phyloP scores from a whole-genome alignment of 2,797 vertebrate genomes.

The Hipposideros larvatus region DNA sequence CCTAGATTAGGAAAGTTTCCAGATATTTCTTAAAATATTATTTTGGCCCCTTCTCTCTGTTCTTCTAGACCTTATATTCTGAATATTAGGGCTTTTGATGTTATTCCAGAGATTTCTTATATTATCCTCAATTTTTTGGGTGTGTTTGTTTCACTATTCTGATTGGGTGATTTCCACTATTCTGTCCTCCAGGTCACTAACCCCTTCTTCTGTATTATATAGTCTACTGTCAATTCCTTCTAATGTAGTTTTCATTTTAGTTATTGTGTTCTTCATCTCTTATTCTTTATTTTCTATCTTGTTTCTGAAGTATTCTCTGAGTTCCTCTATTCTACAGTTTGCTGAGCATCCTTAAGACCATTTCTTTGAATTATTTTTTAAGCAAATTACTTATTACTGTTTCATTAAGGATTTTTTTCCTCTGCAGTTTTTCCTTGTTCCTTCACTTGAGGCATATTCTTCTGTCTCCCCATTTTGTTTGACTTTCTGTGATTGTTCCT shows the following conservation, averaged over 20 bases:
- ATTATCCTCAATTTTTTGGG: background rate
- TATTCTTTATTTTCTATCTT: background rate
- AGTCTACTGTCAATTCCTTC: background rate
- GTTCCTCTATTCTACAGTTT: background rate
- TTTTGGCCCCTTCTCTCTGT: background rate
- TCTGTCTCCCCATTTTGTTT: background rate
- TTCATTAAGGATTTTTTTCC: background rate
- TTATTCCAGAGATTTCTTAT: background rate
- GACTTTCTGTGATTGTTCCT: too few species aligned
- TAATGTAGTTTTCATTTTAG: background rate
- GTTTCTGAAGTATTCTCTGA: background rate
- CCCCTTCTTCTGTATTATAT: background rate
- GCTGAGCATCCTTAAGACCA: background rate
- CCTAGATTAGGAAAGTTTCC: background rate
- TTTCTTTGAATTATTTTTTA: background rate
- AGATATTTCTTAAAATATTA: background rate
- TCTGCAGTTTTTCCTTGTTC: background rate
- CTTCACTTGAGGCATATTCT: background rate
- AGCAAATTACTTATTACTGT: background rate
- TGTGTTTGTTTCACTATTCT: background rate
- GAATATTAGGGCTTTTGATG: background rate
- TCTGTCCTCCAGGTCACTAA: background rate
- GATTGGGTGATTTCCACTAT: background rate
- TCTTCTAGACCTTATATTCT: background rate
- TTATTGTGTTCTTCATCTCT: background rate